A percentile compares a stretch with the other conserved stretches of the same genome.
phyloP scores from a whole-genome alignment of 2,888 invertebrate species.

The Trissolcus japonicus region DNA sequence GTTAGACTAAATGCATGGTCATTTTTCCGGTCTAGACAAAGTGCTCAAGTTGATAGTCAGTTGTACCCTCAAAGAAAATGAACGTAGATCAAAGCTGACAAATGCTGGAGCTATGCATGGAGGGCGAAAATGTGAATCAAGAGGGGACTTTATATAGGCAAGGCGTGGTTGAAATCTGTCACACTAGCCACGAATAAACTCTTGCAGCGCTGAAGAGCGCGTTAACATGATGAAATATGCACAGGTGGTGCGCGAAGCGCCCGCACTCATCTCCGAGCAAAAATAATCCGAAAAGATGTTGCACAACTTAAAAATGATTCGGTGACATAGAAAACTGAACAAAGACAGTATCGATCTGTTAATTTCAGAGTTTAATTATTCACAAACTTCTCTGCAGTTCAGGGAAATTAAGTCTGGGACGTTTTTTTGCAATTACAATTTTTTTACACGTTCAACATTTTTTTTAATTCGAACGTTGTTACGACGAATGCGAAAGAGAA shows the following conservation, averaged over 20 bases:
- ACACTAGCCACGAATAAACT: constrained; percentile 73
- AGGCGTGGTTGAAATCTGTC: constrained; percentile 76
- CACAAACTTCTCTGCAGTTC: too few species aligned
- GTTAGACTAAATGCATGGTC: constrained; percentile 34
- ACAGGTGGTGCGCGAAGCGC: constrained; percentile 54
- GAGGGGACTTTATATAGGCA: constrained; percentile 70
- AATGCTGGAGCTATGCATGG: constrained; percentile 62
- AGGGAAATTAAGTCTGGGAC: too few species aligned
- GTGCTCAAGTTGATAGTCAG: constrained; percentile 57
- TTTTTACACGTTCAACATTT: not conserved
- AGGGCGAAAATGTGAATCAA: constrained; percentile 56
- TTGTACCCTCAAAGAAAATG: constrained; percentile 60
- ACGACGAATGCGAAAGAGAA: constrained; percentile 2
- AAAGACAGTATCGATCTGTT: too few species aligned
- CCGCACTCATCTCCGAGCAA: not conserved
- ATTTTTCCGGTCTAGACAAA: constrained; percentile 54
- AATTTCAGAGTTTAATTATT: too few species aligned
- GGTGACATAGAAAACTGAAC: too few species aligned
- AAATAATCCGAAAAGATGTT: not conserved
- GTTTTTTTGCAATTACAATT: constrained; percentile 10
- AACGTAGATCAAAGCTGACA: constrained; percentile 68
- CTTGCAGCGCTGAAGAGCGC: constrained; percentile 49
- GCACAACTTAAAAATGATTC: not conserved
- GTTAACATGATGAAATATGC: constrained; percentile 60
- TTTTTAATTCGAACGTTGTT: constrained; percentile 4